Conservation (phyloP, 2,113 vertebrate genomes). For the Bolborhynchus lineola region DNA sequence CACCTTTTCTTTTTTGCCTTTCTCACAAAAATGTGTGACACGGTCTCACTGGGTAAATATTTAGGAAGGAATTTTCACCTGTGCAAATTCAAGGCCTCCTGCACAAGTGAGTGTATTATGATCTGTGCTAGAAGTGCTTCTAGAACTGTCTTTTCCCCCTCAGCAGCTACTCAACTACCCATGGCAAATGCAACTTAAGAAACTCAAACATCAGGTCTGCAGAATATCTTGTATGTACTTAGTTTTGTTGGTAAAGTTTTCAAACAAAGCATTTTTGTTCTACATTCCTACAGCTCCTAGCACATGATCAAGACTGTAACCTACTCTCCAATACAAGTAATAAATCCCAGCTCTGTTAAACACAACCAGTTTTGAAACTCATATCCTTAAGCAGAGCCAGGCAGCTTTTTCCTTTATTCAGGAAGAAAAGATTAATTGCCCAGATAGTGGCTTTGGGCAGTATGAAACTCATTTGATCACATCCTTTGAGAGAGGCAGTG, state of each 20-base stretch:
- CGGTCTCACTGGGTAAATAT: background rate
- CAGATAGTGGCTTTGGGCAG: background rate
- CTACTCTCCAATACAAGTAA: background rate
- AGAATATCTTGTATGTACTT: background rate
- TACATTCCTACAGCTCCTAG: background rate
- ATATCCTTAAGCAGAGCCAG: background rate
- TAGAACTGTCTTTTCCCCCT: background rate
- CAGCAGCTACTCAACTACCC: background rate
- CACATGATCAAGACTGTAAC: background rate
- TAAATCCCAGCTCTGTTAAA: background rate
- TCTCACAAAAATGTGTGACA: background rate
- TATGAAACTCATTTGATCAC: rapidly evolving
- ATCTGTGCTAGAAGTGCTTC: background rate
- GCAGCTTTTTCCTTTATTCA: background rate
- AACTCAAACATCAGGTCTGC: background rate
- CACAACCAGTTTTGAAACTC: background rate
- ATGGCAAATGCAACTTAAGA: background rate
- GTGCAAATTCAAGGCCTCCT: background rate
- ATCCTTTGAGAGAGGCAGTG: background rate
- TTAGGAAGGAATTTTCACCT: background rate
- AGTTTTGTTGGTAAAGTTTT: background rate
- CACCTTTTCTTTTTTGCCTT: background rate
- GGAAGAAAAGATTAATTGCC: background rate
- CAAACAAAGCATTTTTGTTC: background rate
- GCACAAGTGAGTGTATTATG: background rate